phyloP scores from a whole-genome alignment of 2,888 invertebrate genomes.

The Clusia tigrina region DNA sequence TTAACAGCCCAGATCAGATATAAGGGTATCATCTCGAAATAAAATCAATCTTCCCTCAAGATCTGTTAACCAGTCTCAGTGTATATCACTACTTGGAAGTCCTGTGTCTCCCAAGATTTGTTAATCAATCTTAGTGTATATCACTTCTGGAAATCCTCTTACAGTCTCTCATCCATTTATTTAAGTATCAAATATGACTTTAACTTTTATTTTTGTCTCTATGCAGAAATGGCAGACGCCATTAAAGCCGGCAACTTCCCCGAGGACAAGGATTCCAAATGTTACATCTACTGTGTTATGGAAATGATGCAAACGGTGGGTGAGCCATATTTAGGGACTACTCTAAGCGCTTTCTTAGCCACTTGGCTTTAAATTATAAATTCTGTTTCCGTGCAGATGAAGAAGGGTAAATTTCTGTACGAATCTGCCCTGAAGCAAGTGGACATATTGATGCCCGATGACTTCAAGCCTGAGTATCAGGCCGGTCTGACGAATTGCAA shows the following conservation, averaged over 20 bases:
- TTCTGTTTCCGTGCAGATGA: conserved; percentile 47
- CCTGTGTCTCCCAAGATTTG: no score
- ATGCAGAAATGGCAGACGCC: conserved; percentile 49
- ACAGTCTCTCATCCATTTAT: not conserved
- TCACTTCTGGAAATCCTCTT: no score
- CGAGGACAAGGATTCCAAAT: conserved; percentile 62
- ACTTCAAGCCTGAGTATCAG: conserved; percentile 51
- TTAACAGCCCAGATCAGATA: no score
- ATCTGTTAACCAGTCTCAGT: no score
- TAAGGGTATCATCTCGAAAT: no score
- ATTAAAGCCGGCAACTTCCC: conserved; percentile 54
- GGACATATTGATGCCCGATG: conserved; percentile 59
- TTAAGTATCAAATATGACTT: not conserved
- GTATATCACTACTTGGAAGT: no score
- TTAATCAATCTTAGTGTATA: no score
- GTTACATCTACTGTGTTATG: conserved; percentile 67
- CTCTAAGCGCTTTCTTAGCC: not conserved
- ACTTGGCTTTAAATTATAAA: not conserved
- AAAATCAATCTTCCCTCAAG: no score
- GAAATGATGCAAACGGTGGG: conserved; percentile 67
- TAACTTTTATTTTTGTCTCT: not conserved
- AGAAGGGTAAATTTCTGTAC: conserved; percentile 60
- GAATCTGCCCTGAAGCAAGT: conserved; percentile 60
- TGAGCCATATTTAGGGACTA: not conserved
- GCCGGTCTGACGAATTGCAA: conserved; percentile 53